These are phyloP conservation scores for Thyatira batis DNA, from an alignment of 2,888 invertebrate genomes.

Conservation along the genomic window DNA sequence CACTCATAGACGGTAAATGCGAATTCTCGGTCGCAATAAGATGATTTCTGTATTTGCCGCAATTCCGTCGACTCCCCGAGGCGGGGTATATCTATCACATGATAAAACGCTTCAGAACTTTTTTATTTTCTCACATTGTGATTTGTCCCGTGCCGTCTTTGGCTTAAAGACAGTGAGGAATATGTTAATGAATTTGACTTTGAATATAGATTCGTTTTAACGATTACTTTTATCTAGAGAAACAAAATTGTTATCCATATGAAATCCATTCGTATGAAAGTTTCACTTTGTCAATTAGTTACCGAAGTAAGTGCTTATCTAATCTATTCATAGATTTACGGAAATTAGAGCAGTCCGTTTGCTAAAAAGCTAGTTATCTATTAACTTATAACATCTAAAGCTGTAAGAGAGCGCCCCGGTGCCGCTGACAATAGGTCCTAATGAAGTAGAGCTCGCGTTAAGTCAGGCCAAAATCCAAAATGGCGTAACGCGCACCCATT, in stretches of 20 bases:
- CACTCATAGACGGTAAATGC: slow-evolving; percentile 20
- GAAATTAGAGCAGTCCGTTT: no score
- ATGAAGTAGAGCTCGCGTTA: slow-evolving; percentile 31
- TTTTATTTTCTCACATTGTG: not conserved
- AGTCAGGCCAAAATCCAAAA: slow-evolving; percentile 32
- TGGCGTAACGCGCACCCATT: slow-evolving; percentile 31
- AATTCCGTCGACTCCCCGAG: slow-evolving; percentile 25
- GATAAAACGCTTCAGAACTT: slow-evolving; percentile 12
- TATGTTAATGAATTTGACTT: no score
- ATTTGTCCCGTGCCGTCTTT: not conserved
- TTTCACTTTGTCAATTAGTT: no score
- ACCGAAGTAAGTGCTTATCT: no score
- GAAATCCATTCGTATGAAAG: no score
- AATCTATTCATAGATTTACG: no score
- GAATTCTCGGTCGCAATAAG: slow-evolving; percentile 28
- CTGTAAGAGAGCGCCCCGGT: slow-evolving; percentile 7
- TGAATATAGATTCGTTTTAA: no score
- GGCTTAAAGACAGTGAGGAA: not conserved
- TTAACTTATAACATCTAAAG: slow-evolving; percentile 6
- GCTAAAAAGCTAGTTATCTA: not conserved
- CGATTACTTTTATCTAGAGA: no score
- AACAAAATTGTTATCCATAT: no score
- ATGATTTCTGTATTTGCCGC: slow-evolving; percentile 33
- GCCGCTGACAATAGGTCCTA: slow-evolving; percentile 30
- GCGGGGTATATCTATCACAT: slow-evolving; percentile 16